These are phyloP conservation scores for Odontomyia ornata DNA, from an alignment of 2,888 invertebrate genomes.

Conservation along the genomic window DNA sequence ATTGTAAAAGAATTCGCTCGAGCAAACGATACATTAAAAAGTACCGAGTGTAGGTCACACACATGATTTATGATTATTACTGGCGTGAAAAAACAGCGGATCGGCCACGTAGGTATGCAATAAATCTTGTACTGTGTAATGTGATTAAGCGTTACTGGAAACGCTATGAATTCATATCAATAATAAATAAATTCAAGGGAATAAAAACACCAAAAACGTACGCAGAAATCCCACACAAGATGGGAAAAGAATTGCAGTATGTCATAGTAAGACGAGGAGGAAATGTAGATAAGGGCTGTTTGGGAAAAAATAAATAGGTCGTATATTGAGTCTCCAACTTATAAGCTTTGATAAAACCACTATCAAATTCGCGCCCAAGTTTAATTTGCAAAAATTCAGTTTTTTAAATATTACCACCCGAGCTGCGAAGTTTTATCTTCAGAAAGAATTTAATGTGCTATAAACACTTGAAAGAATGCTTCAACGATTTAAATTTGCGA, in stretches of 20 bases:
- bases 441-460: too few relatives aligned
- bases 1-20: too few relatives aligned
- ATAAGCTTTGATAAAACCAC: too few relatives aligned
- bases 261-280: not conserved
- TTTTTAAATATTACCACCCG: too few relatives aligned
- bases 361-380: too few relatives aligned
- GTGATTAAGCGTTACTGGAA: conserved; percentile 22
- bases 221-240: not conserved
- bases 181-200: not conserved
- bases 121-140: not conserved
- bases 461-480: too few relatives aligned
- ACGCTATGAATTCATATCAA: conserved; percentile 8
- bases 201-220: not conserved
- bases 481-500: too few relatives aligned
- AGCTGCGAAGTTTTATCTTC: too few relatives aligned
- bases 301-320: too few relatives aligned
- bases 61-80: conserved; percentile 21
- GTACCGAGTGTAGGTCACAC: not conserved
- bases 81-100: not conserved
- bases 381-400: too few relatives aligned
- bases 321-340: too few relatives aligned
- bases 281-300: not conserved
- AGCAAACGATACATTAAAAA: too few relatives aligned
- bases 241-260: not conserved
- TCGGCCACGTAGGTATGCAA: not conserved